Evolutionary conservation across 2,888 invertebrate genomes (phyloP).

Genomic region (Drosophila ezoana): DNA sequence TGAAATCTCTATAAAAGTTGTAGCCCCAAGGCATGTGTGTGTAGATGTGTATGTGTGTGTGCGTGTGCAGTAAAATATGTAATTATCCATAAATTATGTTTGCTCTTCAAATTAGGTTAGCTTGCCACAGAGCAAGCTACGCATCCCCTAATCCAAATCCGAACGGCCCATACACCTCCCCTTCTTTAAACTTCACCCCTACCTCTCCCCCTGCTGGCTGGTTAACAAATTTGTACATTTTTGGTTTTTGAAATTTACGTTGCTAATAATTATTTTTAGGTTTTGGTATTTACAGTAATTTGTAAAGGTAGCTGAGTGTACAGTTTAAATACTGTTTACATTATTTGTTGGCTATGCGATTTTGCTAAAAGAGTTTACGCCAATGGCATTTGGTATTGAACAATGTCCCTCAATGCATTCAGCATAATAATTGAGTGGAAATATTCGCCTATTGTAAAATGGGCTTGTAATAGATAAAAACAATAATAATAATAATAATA

Average conservation of each 20-base stretch:
- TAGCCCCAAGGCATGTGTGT: slow-evolving; percentile 1
- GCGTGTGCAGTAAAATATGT: slow-evolving; percentile 49
- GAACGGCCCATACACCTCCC: too few species aligned
- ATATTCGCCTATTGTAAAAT: background rate
- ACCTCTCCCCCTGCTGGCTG: background rate
- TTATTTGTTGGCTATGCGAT: slow-evolving; percentile 24
- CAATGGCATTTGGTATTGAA: background rate
- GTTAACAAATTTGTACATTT: slow-evolving; percentile 57
- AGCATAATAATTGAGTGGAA: slow-evolving; percentile 12
- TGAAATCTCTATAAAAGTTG: slow-evolving; percentile 22
- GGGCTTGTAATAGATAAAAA: background rate
- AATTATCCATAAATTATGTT: slow-evolving; percentile 68
- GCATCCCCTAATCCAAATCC: background rate
- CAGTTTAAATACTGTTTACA: slow-evolving; percentile 13
- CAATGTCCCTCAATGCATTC: background rate
- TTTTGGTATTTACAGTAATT: slow-evolving; percentile 38
- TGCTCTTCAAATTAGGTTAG: slow-evolving; percentile 48
- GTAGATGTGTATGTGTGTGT: slow-evolving; percentile 5
- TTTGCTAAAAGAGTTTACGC: slow-evolving; percentile 10
- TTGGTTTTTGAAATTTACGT: slow-evolving; percentile 47
- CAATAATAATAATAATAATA: background rate
- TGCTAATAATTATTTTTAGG: slow-evolving; percentile 59
- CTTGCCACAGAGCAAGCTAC: slow-evolving; percentile 8
- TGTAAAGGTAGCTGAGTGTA: slow-evolving; percentile 15
- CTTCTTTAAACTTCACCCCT: background rate